Evolutionary conservation across 2,797 vertebrate genomes (phyloP), one percentile per base, ranked within the genome.

Genomic region (Typhlichthys eigenmanni): DNA sequence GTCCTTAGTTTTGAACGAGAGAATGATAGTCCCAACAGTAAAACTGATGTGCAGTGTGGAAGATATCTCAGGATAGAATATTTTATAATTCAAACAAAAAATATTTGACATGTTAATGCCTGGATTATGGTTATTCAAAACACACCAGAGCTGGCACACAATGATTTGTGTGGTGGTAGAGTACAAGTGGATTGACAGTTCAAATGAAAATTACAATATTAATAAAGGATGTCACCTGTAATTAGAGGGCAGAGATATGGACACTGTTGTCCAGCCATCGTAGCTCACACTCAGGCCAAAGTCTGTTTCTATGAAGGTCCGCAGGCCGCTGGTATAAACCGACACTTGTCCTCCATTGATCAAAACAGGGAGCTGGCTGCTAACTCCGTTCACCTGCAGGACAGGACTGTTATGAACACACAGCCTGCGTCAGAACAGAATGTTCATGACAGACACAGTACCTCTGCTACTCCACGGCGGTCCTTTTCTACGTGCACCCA

Each of bases 231-330:
- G 0, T 8, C 73, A 85, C 85, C 83, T 87, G 82, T 94, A 95
- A 52, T 51, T 12, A 0, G 69, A 17, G 0, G 94, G 92, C 1
- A 95, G 51, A 12, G 86, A 84, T 54, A 95, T 58, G 1, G 71
- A 74, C 1, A 92, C 87, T 32, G 47, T 76, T 43, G 84, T 84
- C 10, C 49, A 58, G 11, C 78, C 77, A 17, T 93, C 88, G 16
- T 92, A 95, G 0, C 76, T 85, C 67, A 95, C 69, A 0, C 65
- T 88, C 0, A 95, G 46, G 10, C 94, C 93, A 3, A 91, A 89
- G 0, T 85, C 64, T 0, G 83, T 51, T 0, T 49, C 74, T 2
- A 94, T 64, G 59, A 90, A 14, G 1, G 81, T 77, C 55, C 69
- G 87, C 55, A 0, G 71, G 11, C 94, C 94, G 48, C 84, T 92